Percentiles rank a stretch among this genome's conserved stretches.
phyloP scores from a whole-genome alignment of 2,113 vertebrate species.

The Charina bottae region DNA sequence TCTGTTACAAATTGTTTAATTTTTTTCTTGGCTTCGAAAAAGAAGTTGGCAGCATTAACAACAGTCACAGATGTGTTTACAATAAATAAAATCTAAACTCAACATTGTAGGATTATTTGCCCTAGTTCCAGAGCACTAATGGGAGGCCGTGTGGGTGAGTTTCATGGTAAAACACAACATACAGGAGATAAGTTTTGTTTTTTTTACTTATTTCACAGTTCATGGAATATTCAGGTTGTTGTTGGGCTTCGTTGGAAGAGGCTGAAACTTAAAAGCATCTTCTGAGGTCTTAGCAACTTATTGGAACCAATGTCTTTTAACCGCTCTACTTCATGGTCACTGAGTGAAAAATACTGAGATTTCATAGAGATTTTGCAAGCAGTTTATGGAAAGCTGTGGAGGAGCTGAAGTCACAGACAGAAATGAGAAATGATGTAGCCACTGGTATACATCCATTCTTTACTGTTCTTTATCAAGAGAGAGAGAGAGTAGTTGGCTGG shows the following conservation, averaged over 20 bases:
- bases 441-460: slow-evolving; percentile 77
- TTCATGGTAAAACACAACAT: slow-evolving; percentile 23
- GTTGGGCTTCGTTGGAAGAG: slow-evolving; percentile 22
- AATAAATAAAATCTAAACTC: slow-evolving; percentile 33
- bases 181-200: background rate
- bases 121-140: slow-evolving; percentile 27
- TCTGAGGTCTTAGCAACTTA: slow-evolving; percentile 72
- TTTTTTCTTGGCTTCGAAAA: slow-evolving; percentile 37
- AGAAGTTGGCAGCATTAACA: slow-evolving; percentile 44
- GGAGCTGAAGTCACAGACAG: slow-evolving; percentile 67
- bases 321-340: slow-evolving; percentile 75
- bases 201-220: background rate
- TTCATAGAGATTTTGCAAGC: slow-evolving; percentile 73
- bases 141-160: background rate
- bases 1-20: slow-evolving; percentile 52
- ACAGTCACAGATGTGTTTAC: slow-evolving; percentile 58
- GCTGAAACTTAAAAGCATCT: slow-evolving; percentile 50
- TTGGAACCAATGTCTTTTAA: slow-evolving; percentile 70
- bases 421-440: slow-evolving; percentile 68
- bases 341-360: slow-evolving; percentile 78
- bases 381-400: slow-evolving; percentile 47
- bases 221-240: background rate
- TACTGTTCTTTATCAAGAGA: slow-evolving; percentile 79
- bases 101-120: slow-evolving; percentile 41
- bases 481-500: slow-evolving; percentile 80